Base-by-base conservation (phyloP, 1,140 invertebrate genomes). In the Lepidostoma basale region DNA sequence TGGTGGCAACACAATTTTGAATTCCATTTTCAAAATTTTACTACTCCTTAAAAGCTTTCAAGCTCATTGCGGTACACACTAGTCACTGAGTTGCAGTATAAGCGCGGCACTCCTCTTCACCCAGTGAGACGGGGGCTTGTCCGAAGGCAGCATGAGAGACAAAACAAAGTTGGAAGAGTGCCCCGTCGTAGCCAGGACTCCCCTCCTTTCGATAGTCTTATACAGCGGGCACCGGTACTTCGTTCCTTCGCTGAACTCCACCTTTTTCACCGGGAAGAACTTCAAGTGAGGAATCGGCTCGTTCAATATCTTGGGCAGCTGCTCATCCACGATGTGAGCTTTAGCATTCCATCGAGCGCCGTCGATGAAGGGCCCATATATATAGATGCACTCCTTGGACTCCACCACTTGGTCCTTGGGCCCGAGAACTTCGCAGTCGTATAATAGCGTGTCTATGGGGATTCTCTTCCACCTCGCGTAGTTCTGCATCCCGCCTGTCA, bases 111-210 rank as follows among this genome's bases (percentile, higher is more conserved):
- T 95, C 56, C 94, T 81, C 80, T 93, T 92, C 2, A 96, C 90
- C 95, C 95, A 97, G 78, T 96, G 94, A 23, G 86, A 82, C 2
- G 89, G 77, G 6, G 87, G 85, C 68, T 86, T 76, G 64, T 88
- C 77, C 0, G 92, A 92, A 14, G 91, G 88, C 18, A 96, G 78
- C 52, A 90, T 84, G 70, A 96, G 86, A 1, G 90, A 89, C 42
- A 96, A 78, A 0, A 97, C 92, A 81, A 92, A 97, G 83, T 97
- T 96, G 0, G 94, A 95, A 0, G 93, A 96, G 80, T 96, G 94
- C 0, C 95, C 94, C 0, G 94, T 96, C 0, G 94, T 96, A 44
- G 93, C 94, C 9, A 92, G 79, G 63, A 89, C 87, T 8, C 94
- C 93, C 74, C 89, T 88, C 67, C 95, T 85, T 69, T 92, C 93